A percentile compares a stretch with the other conserved stretches of the same genome.
Conservation (phyloP, 2,113 vertebrate species). For the Bothrops jararaca region DNA sequence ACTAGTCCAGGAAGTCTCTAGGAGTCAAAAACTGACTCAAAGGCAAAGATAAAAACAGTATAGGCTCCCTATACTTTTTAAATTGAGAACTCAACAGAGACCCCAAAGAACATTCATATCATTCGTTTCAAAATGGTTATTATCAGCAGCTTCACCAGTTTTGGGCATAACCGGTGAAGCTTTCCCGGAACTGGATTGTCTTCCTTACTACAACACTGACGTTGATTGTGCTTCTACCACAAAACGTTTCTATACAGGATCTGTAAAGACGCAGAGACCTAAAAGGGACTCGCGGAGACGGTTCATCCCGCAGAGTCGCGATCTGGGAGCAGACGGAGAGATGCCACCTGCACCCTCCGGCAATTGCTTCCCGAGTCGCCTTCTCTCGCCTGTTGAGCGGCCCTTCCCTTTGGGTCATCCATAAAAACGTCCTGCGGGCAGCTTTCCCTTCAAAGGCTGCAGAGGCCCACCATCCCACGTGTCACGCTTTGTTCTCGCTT, state of each 20-base stretch:
- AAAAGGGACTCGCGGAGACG: background rate
- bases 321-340: background rate
- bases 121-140: background rate
- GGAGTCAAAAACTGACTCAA: background rate
- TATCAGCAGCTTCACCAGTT: background rate
- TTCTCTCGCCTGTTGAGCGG: background rate
- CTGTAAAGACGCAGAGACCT: background rate
- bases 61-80: too few relatives aligned
- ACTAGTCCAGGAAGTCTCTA: background rate
- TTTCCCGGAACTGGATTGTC: background rate
- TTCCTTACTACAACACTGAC: background rate
- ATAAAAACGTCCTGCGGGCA: background rate
- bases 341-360: background rate
- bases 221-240: background rate
- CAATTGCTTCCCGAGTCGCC: background rate
- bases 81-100: background rate
- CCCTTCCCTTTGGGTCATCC: background rate
- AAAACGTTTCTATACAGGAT: background rate
- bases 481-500: background rate
- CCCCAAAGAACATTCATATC: background rate
- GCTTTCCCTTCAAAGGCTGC: background rate
- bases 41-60: background rate
- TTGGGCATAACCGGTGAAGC: too few relatives aligned
- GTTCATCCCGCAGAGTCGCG: background rate
- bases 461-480: background rate